Percentiles rank a stretch among this genome's conserved stretches.
These are phyloP conservation scores for Drosophila putrida DNA, from an alignment of 2,888 invertebrate species.

Conservation along the genomic window DNA sequence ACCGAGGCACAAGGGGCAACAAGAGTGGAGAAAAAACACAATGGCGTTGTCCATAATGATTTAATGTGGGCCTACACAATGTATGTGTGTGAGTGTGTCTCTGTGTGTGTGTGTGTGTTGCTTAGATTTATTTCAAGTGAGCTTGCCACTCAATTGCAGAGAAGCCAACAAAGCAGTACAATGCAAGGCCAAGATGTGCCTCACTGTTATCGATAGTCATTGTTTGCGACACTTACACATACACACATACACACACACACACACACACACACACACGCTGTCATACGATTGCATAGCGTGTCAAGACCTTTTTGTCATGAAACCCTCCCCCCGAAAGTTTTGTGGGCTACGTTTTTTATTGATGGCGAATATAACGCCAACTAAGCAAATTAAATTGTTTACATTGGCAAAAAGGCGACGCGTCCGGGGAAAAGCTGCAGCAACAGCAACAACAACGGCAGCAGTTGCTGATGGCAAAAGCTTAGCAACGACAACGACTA, in stretches of 20 bases:
- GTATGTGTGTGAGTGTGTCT: conserved; percentile 7
- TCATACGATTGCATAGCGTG: conserved; percentile 6
- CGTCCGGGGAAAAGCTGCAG: background rate
- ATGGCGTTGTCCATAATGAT: conserved; percentile 59
- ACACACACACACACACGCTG: background rate
- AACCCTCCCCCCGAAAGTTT: conserved; percentile 17
- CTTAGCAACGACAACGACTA: conserved; percentile 18
- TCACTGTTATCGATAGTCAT: conserved; percentile 68
- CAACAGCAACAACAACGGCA: background rate
- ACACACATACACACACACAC: conserved; percentile 3
- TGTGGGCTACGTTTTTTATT: conserved; percentile 65
- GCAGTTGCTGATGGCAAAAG: conserved; percentile 27
- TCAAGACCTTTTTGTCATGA: conserved; percentile 36
- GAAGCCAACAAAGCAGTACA: conserved; percentile 35
- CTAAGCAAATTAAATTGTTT: conserved; percentile 81
- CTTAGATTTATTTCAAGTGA: conserved; percentile 65
- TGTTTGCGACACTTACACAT: conserved; percentile 55
- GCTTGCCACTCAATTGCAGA: conserved; percentile 59
- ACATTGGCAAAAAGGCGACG: conserved; percentile 50
- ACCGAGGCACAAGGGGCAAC: conserved; percentile 3
- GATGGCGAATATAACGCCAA: conserved; percentile 79
- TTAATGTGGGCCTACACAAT: conserved; percentile 49
- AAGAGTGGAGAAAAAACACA: conserved; percentile 5
- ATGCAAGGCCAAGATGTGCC: conserved; percentile 42
- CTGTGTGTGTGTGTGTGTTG: conserved; percentile 30